A percentile compares a stretch with the other conserved stretches of the same genome.
phyloP scores from a whole-genome alignment of 2,888 invertebrate genomes.

The Acronicta leporina region DNA sequence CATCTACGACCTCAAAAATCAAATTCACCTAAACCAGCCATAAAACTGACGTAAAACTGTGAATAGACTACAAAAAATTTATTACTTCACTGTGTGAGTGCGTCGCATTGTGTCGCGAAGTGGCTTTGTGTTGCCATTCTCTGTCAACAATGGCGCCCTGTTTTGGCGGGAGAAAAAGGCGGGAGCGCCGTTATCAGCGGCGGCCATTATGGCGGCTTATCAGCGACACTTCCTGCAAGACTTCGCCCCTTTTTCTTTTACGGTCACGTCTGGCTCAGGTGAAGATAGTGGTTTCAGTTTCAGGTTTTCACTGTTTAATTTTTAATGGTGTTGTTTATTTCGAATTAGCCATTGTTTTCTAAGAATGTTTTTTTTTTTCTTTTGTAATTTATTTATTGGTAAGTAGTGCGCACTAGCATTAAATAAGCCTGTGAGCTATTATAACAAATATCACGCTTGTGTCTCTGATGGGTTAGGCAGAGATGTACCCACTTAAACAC shows the following conservation, averaged over 20 bases:
- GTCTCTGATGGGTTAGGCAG: too few relatives aligned
- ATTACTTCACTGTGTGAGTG: constrained; percentile 67
- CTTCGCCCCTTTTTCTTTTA: constrained; percentile 87
- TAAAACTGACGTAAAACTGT: constrained; percentile 67
- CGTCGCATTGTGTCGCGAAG: constrained; percentile 68
- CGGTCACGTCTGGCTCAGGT: constrained; percentile 85
- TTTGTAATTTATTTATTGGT: too few relatives aligned
- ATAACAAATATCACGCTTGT: too few relatives aligned
- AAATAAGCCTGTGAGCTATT: too few relatives aligned
- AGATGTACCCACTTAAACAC: too few relatives aligned
- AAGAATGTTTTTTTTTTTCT: too few relatives aligned
- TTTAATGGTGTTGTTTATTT: constrained; percentile 58
- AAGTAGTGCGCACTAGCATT: too few relatives aligned
- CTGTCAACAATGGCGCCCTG: constrained; percentile 82
- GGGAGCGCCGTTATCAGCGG: constrained; percentile 85
- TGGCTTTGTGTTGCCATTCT: constrained; percentile 81
- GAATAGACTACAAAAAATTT: constrained; percentile 76
- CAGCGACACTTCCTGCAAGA: constrained; percentile 81
- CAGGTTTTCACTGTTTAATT: constrained; percentile 57
- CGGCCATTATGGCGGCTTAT: constrained; percentile 89
- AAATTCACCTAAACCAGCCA: constrained; percentile 57
- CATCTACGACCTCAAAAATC: constrained; percentile 48
- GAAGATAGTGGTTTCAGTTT: constrained; percentile 67
- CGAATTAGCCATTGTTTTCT: neutral
- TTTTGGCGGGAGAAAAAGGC: constrained; percentile 88